Percentiles rank a stretch among this genome's conserved stretches.
phyloP scores from a whole-genome alignment of 1,140 invertebrate genomes.

The Pristionchus pacificus region DNA sequence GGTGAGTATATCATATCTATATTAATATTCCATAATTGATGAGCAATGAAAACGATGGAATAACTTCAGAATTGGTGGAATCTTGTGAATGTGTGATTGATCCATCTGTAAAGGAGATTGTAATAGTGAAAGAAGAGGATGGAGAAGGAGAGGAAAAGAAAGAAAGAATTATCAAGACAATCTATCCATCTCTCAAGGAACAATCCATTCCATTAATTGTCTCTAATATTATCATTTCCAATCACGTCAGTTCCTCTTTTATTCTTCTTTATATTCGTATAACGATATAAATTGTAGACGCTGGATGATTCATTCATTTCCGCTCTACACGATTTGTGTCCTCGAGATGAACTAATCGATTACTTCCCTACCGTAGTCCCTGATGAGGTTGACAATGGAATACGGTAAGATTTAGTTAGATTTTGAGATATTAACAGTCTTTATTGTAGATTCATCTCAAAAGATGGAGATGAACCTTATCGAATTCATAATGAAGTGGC shows the following conservation, averaged over 20 bases:
- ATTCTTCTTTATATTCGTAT: no score
- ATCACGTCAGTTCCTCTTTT: no score
- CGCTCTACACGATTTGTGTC: conserved; percentile 22
- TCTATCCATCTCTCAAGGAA: neutral
- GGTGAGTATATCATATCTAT: neutral
- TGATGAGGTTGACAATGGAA: conserved; percentile 21
- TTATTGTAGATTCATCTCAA: conserved; percentile 12
- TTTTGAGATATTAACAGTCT: neutral
- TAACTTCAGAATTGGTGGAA: neutral
- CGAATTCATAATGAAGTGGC: conserved; percentile 18
- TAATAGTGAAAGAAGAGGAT: neutral
- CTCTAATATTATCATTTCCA: no score
- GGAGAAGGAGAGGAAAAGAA: neutral
- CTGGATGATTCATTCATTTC: conserved; percentile 5
- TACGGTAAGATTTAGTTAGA: neutral
- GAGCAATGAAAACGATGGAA: neutral
- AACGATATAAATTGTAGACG: conserved; percentile 6
- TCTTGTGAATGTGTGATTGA: neutral
- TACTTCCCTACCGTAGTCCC: conserved; percentile 26
- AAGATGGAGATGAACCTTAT: conserved; percentile 31
- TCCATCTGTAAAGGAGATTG: neutral
- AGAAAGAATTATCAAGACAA: neutral
- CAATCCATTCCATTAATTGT: neutral
- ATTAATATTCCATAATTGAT: no score
- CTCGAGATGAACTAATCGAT: conserved; percentile 28